Conservation (phyloP, 1,140 invertebrate genomes). For the Aleiodes sp. region DNA sequence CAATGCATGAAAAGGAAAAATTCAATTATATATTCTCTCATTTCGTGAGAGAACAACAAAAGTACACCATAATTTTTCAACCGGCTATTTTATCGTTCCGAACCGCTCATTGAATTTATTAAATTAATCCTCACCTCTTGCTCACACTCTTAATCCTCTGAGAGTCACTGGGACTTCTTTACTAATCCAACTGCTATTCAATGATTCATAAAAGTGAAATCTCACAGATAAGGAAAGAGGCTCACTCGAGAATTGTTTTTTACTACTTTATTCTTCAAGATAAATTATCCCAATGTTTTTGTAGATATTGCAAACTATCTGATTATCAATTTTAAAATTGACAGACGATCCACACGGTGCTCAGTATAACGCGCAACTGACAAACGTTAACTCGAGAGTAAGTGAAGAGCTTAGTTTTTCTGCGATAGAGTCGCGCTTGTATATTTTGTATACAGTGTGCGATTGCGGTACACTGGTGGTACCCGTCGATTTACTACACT, state of each 20-base stretch:
- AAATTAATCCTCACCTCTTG: not conserved
- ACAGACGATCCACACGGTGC: not conserved
- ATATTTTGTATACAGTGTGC: not conserved
- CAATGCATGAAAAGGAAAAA: no score
- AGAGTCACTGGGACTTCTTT: not conserved
- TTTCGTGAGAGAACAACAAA: no score
- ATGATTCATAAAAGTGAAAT: not conserved
- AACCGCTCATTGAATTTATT: not conserved
- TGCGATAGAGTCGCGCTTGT: not conserved
- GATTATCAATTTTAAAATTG: not conserved
- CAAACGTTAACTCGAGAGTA: not conserved
- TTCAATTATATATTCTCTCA: no score
- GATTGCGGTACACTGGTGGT: not conserved
- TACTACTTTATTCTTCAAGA: no score
- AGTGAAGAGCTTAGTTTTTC: no score
- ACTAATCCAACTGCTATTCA: not conserved
- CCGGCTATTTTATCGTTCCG: no score
- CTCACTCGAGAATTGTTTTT: no score
- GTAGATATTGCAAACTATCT: no score
- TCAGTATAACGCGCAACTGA: slow-evolving; percentile 4
- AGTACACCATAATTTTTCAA: no score
- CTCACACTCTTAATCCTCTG: not conserved
- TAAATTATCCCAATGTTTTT: no score
- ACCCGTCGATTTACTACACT: slow-evolving; percentile 2
- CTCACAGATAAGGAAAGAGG: no score